These are phyloP conservation scores for Sebastes vulpes DNA, from an alignment of 2,797 vertebrate genomes.

Conservation along the genomic window DNA sequence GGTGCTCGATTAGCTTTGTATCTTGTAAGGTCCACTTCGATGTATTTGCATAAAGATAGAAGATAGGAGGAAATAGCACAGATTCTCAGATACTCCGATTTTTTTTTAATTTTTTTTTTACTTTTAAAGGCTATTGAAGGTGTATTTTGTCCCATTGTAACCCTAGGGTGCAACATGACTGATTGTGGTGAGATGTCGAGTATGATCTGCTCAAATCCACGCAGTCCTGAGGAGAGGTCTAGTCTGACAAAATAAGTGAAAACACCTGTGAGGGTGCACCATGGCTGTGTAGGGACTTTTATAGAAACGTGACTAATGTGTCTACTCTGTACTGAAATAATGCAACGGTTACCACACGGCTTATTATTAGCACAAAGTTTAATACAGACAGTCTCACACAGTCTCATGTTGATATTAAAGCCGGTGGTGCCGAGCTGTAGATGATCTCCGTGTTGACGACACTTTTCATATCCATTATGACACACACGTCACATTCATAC, in stretches of 20 bases:
- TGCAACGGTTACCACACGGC: not conserved
- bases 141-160: not conserved
- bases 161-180: not conserved
- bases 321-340: not conserved
- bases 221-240: not conserved
- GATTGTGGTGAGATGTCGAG: not conserved
- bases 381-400: not conserved
- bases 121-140: not conserved
- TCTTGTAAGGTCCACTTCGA: not conserved
- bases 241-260: not conserved
- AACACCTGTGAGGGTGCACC: not conserved
- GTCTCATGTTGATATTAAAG: not conserved
- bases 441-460: not conserved
- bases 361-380: not conserved
- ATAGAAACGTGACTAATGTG: not conserved
- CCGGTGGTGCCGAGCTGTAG: not conserved
- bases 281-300: not conserved
- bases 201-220: not conserved
- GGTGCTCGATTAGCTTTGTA: no score
- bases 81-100: not conserved
- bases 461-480: not conserved
- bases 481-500: not conserved
- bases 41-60: not conserved
- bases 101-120: accelerated
- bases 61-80: not conserved